Percentiles rank a stretch among this genome's conserved stretches.
These are phyloP conservation scores for Therioaphis trifolii DNA, from an alignment of 2,888 invertebrate genomes.

Conservation along the genomic window DNA sequence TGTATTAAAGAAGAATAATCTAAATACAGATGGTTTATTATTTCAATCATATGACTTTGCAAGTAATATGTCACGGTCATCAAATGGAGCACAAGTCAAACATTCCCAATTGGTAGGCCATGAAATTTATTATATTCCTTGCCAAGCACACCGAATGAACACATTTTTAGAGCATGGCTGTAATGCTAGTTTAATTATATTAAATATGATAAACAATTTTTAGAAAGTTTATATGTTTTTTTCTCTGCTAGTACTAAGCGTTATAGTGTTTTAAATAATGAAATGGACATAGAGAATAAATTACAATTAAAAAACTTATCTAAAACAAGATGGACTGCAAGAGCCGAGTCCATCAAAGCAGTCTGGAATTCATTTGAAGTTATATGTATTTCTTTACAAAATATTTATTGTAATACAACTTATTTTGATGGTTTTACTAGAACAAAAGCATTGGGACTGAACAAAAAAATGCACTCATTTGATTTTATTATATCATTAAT, in stretches of 20 bases:
- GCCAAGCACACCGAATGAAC: too few species aligned
- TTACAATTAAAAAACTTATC: background rate
- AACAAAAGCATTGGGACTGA: conserved; percentile 1
- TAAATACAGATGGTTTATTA: background rate
- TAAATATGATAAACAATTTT: background rate
- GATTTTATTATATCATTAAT: conserved; percentile 5
- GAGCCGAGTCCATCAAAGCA: background rate
- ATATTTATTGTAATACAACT: background rate
- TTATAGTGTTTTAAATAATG: background rate
- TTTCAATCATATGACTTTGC: too few species aligned
- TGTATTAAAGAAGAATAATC: background rate
- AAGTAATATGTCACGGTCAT: too few species aligned
- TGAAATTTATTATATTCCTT: background rate
- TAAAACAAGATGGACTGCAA: too few species aligned
- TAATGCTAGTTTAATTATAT: conserved; percentile 11
- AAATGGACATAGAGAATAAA: too few species aligned
- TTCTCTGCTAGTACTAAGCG: background rate
- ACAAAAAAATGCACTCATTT: conserved; percentile 8
- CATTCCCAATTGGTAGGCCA: background rate
- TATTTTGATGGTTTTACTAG: background rate
- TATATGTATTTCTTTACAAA: background rate
- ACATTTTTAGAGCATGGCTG: too few species aligned
- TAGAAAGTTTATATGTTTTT: background rate
- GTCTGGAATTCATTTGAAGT: conserved; percentile 8
- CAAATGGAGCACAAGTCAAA: too few species aligned